Base-by-base conservation (phyloP, 2,113 vertebrate genomes). In the Electrona antarctica region DNA sequence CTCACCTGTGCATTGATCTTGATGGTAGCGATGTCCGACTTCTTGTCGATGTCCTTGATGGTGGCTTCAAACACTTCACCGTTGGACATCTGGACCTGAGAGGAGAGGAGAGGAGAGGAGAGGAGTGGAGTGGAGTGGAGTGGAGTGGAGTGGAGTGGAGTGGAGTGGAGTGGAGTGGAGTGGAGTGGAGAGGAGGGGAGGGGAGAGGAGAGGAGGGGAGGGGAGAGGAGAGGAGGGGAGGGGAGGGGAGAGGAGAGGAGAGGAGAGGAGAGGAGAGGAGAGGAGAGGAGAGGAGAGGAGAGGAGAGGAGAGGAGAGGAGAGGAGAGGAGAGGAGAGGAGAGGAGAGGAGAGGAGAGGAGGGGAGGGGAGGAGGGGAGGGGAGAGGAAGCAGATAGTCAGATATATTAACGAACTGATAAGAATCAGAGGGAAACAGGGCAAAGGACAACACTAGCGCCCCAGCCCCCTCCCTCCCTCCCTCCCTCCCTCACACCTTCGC, bases 11-110 rank as follows among this genome's bases (percentile, higher is more conserved):
- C 86, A 69, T 95, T 93, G 81, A 97, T 94, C 88, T 96, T 95
- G 88, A 98, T 96, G 47, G 96, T 98, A 69, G 97, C 97, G 2
- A 98, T 98, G 85, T 98, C 97, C 0, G 95, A 95, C 78, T 97
- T 98, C 83, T 97, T 96, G 85, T 98, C 96, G 2, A 98, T 96
- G 88, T 98, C 95, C 83, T 90, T 94, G 80, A 98, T 96, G 12
- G 83, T 93, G 66, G 97, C 96, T 79, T 97, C 96, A 4, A 96
- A 94, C 0, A 93, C 83, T 29, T 97, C 92, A 0, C 97, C 96
- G 0, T 89, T 88, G 54, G 96, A 95, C 65, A 97, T 93, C 86
- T 97, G 96, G 59, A 97, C 96, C 87, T 89, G 60, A 61, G 60
- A 13, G 60, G 11, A 61, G 41, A n/a, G 12, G 21, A 21, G 21